Evolutionary conservation across 2,888 invertebrate species (phyloP).

Genomic region (Catotricha subobsoleta): DNA sequence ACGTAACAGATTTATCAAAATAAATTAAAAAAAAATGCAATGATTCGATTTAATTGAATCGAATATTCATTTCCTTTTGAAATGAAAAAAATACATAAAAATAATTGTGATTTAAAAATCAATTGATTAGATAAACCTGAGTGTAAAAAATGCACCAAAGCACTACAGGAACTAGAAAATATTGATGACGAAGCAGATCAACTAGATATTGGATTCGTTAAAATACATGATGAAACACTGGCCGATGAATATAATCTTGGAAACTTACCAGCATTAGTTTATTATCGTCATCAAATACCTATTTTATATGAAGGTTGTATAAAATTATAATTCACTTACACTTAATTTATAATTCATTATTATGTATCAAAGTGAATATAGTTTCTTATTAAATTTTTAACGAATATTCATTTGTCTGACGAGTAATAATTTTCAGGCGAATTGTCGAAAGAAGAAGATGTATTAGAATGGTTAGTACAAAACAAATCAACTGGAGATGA

Average conservation of each 20-base stretch:
- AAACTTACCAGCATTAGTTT: slow-evolving; percentile 70
- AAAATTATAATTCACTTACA: too few relatives aligned
- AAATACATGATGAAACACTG: slow-evolving; percentile 78
- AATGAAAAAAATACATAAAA: too few relatives aligned
- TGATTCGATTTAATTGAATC: too few relatives aligned
- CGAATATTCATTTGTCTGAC: not conserved
- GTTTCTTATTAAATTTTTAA: not conserved
- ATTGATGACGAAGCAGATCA: slow-evolving; percentile 91
- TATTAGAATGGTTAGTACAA: slow-evolving; percentile 81
- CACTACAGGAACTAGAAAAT: slow-evolving; percentile 78
- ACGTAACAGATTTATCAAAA: too few relatives aligned
- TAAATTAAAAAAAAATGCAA: too few relatives aligned
- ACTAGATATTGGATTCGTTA: slow-evolving; percentile 84
- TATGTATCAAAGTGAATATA: not conserved
- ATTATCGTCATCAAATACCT: slow-evolving; percentile 86
- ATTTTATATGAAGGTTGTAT: slow-evolving; percentile 79
- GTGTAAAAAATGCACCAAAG: slow-evolving; percentile 82
- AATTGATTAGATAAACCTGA: slow-evolving; percentile 69
- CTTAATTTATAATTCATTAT: not conserved
- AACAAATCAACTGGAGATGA: slow-evolving; percentile 88
- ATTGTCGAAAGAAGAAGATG: slow-evolving; percentile 77
- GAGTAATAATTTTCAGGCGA: slow-evolving; percentile 41
- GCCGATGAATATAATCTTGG: slow-evolving; percentile 88
- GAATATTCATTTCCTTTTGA: too few relatives aligned
- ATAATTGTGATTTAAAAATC: too few relatives aligned